Conservation (phyloP, 1,140 invertebrate genomes). For the Brachionus koreanus region DNA sequence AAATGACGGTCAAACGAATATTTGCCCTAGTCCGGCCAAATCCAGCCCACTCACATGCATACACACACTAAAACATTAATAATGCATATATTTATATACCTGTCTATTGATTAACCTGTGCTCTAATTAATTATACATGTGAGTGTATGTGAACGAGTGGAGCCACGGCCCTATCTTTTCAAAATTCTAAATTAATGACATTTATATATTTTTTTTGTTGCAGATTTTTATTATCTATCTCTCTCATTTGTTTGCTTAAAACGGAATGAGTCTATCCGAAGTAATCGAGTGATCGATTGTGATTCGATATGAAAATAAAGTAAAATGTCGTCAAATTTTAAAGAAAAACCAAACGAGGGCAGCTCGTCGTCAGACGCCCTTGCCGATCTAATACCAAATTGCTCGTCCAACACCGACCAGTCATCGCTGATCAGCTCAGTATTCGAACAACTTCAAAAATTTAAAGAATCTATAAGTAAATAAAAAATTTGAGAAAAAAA, state of each 20-base stretch:
- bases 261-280: not conserved
- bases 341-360: not conserved
- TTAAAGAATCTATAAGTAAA: conserved; percentile 9
- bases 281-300: not conserved
- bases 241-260: not conserved
- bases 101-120: not conserved
- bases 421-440: conserved; percentile 2
- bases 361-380: not conserved
- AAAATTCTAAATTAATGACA: not conserved
- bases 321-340: not conserved
- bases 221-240: not conserved
- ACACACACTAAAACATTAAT: not conserved
- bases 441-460: conserved; percentile 34
- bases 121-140: not conserved
- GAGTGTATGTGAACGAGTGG: not conserved
- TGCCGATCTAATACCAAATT: not conserved
- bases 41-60: not conserved
- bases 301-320: not conserved
- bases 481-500: not conserved
- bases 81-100: not conserved
- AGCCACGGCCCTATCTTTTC: not conserved
- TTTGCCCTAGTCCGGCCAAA: not conserved
- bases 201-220: not conserved
- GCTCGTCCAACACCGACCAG: not conserved
- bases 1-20: conserved; percentile 1